These are phyloP conservation scores for Aleiodes leptofemur DNA, from an alignment of 2,888 invertebrate species.

Conservation along the genomic window DNA sequence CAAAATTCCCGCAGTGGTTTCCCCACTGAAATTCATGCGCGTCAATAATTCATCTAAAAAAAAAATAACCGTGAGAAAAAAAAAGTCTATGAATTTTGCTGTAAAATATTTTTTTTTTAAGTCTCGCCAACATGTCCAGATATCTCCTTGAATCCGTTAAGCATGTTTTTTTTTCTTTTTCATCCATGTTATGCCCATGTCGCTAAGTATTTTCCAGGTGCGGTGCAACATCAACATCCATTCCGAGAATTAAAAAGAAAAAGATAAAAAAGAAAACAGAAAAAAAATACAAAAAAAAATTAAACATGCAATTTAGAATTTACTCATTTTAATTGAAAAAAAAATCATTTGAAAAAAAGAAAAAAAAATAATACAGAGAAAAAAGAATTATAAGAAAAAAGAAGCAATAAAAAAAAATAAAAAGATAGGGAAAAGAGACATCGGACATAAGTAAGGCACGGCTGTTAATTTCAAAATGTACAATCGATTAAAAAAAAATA, in stretches of 20 bases:
- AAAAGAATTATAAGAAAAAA: constrained; percentile 8
- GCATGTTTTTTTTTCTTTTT: constrained; percentile 42
- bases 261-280: constrained; percentile 32
- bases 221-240: constrained; percentile 64
- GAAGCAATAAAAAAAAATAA: constrained; percentile 11
- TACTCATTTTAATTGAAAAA: constrained; percentile 12
- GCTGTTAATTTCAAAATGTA: constrained; percentile 41
- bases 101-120: constrained; percentile 15
- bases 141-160: constrained; percentile 39
- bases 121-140: constrained; percentile 32
- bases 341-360: constrained; percentile 1
- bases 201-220: constrained; percentile 74
- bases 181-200: constrained; percentile 61
- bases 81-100: constrained; percentile 11
- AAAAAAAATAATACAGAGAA: constrained; percentile 3
- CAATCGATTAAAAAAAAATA: constrained; percentile 21
- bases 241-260: constrained; percentile 48
- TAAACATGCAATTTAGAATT: constrained; percentile 19
- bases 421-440: constrained; percentile 35
- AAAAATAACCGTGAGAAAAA: constrained; percentile 29
- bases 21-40: constrained; percentile 23
- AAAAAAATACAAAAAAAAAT: constrained; percentile 41
- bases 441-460: constrained; percentile 12
- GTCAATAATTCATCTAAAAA: constrained; percentile 19
- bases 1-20: constrained; percentile 1